Evolutionary conservation across 1,140 invertebrate species (phyloP).

Genomic region (Neelides sp.): DNA sequence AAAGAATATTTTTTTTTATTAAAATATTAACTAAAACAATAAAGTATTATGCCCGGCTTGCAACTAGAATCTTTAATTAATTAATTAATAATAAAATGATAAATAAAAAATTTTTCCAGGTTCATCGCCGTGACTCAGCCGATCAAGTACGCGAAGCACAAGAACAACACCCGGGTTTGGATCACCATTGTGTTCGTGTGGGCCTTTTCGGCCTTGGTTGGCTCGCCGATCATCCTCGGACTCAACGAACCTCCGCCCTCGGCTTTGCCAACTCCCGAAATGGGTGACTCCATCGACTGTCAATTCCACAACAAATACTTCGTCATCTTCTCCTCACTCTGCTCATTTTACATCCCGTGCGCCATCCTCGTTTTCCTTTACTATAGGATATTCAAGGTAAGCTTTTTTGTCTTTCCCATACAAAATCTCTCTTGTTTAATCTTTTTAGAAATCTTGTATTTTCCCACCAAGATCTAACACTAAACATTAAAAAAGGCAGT

Average conservation of each 20-base stretch:
- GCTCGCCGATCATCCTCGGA: slow-evolving; percentile 91
- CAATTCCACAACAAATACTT: slow-evolving; percentile 97
- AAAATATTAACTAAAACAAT: too few species aligned
- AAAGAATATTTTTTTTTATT: too few species aligned
- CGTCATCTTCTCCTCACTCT: slow-evolving; percentile 92
- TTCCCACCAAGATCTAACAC: background rate
- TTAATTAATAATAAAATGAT: too few species aligned
- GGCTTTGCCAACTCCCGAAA: slow-evolving; percentile 16
- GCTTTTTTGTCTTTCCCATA: slow-evolving; percentile 26
- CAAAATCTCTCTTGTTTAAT: background rate
- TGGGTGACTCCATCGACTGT: slow-evolving; percentile 60
- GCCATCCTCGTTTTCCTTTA: slow-evolving; percentile 98
- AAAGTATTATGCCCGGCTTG: too few species aligned
- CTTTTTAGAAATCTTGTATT: background rate
- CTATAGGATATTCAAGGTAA: slow-evolving; percentile 92
- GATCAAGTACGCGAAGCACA: slow-evolving; percentile 97
- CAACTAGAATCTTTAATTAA: too few species aligned
- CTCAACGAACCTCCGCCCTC: slow-evolving; percentile 79
- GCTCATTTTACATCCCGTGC: slow-evolving; percentile 98
- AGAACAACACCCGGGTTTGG: slow-evolving; percentile 88
- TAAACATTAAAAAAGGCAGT: background rate
- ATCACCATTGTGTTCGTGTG: slow-evolving; percentile 92
- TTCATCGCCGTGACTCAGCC: slow-evolving; percentile 98
- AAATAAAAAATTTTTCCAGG: slow-evolving; percentile 57
- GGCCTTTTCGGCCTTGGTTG: slow-evolving; percentile 89